Evolutionary conservation across 2,113 vertebrate species (phyloP), one percentile per base, ranked within the genome.

Genomic region (Ceuthmochares aereus): DNA sequence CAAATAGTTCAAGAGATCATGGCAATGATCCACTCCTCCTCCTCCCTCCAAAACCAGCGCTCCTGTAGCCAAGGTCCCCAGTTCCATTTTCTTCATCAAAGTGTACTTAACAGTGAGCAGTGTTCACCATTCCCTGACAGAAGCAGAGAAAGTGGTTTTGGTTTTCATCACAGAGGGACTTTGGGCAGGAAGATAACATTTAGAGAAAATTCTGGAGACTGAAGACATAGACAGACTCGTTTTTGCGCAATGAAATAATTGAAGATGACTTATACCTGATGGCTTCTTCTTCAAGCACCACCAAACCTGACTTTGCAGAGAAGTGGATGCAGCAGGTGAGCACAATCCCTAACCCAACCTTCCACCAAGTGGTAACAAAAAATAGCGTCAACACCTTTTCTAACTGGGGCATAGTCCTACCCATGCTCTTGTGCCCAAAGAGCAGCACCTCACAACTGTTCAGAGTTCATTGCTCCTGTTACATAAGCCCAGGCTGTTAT

Each of bases 1-100:
- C 6, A 5, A 62, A 14, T 3, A 76, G 37, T 62, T 83, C 37
- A 14, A 42, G 60, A 82, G 32, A 6, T 67, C 45, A 23, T 1
- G 18, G 34, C 11, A 1, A 5, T 10, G 47, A 70, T 37, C n/a
- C 0, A 1, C 12, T 17, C 9, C 51, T 62, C 34, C 29, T 22
- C 18, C 36, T 45, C 62, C 34, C 29, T 22, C 36, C 23, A 58
- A 58, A 78, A 30, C 6, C 20, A 8, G 4, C 10, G 40, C 6
- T 19, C 17, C 55, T 29, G 37, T 3, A 51, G 12, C 26, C 58
- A 47, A 68, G 8, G 17, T 37, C 10, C 16, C 47, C 34, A n/a
- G 5, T 36, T 6, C 26, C 27, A 0, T 60, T 2, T 4, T 27
- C 22, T 16, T 51, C 47, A 29, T 29, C 2, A 1, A 51, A 86